These are phyloP conservation scores for Xiphorhynchus erythropygius DNA, from an alignment of 2,797 vertebrate species.

Conservation along the genomic window DNA sequence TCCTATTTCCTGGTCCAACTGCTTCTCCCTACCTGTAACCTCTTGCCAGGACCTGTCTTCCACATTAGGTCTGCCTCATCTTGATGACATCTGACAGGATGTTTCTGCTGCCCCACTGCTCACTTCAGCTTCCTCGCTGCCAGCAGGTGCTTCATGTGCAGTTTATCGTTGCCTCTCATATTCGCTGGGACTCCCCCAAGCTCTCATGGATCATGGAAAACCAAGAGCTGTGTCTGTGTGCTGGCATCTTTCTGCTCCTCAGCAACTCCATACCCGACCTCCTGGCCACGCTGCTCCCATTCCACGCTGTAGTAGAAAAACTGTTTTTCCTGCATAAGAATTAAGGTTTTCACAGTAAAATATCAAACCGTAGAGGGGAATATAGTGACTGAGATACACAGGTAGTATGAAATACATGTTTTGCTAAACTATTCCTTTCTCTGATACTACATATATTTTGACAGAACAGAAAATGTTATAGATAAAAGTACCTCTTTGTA, in stretches of 20 bases:
- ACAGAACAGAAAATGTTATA: background rate
- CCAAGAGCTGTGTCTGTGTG: background rate
- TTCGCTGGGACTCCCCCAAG: background rate
- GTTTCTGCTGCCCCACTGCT: background rate
- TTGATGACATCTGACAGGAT: background rate
- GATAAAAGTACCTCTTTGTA: background rate
- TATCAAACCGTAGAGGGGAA: background rate
- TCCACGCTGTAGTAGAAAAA: background rate
- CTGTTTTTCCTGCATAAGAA: background rate
- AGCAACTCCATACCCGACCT: background rate
- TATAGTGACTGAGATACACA: background rate
- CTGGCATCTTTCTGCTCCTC: background rate
- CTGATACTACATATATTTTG: background rate
- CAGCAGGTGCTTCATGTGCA: background rate
- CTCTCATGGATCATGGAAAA: background rate
- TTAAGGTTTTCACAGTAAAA: background rate
- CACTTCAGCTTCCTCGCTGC: background rate
- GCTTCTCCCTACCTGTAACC: background rate
- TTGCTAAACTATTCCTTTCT: background rate
- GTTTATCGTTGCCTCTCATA: fast-evolving
- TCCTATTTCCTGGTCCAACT: background rate
- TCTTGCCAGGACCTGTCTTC: background rate
- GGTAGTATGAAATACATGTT: background rate
- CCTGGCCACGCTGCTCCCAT: background rate
- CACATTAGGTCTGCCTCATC: background rate